These are phyloP conservation scores for Pterois miles DNA, from an alignment of 2,797 vertebrate genomes.

Conservation along the genomic window DNA sequence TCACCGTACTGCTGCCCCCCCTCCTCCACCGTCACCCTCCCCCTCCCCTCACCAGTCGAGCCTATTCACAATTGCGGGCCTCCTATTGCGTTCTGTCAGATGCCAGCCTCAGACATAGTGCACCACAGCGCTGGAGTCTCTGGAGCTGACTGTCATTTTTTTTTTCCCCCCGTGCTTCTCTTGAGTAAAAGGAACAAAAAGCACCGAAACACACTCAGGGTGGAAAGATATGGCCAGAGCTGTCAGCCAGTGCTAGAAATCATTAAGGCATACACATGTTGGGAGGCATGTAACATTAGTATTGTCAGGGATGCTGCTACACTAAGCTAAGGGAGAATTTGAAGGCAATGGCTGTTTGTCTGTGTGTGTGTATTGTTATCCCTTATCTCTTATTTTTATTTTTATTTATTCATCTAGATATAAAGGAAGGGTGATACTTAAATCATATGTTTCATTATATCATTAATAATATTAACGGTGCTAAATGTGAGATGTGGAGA, in stretches of 20 bases:
- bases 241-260: constrained; percentile 59
- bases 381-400: background rate
- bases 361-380: background rate
- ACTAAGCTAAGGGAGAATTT: background rate
- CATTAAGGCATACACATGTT: constrained; percentile 65
- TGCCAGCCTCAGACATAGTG: constrained; percentile 72
- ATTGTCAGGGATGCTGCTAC: constrained; percentile 43
- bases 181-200: constrained; percentile 39
- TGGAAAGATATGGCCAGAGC: constrained; percentile 50
- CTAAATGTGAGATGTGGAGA: no score
- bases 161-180: constrained; percentile 45
- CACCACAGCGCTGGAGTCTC: constrained; percentile 67
- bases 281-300: constrained; percentile 52
- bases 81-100: constrained; percentile 73
- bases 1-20: constrained; percentile 42
- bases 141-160: constrained; percentile 73
- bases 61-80: constrained; percentile 64
- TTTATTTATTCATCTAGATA: background rate
- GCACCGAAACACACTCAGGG: constrained; percentile 33
- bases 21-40: constrained; percentile 32
- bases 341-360: background rate
- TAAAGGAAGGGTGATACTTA: background rate
- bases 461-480: background rate
- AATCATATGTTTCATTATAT: no score
- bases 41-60: constrained; percentile 40